phyloP scores from a whole-genome alignment of 2,113 vertebrate genomes.

The Epinephelus lanceolatus region DNA sequence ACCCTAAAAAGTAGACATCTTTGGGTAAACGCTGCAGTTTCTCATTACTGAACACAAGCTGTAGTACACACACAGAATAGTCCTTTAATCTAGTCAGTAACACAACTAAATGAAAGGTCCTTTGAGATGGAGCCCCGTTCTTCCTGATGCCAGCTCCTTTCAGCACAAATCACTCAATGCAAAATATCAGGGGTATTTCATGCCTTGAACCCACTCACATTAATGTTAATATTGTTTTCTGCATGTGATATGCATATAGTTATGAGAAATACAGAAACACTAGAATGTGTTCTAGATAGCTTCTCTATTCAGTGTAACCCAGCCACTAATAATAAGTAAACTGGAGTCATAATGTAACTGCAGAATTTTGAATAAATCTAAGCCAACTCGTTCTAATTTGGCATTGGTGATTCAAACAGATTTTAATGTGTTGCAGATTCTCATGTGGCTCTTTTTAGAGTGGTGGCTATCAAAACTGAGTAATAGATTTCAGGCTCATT shows the following conservation, averaged over 20 bases:
- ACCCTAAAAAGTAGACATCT: too few species aligned
- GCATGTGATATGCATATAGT: background rate
- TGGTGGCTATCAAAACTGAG: slow-evolving; percentile 1
- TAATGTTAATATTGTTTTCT: background rate
- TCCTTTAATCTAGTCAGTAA: slow-evolving; percentile 3
- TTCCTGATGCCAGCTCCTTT: slow-evolving; percentile 66
- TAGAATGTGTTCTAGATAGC: background rate
- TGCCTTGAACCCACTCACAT: slow-evolving; percentile 64
- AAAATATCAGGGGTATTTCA: slow-evolving; percentile 71
- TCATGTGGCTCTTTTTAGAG: background rate
- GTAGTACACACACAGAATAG: slow-evolving; percentile 14
- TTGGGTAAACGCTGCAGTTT: background rate
- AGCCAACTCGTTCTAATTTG: background rate
- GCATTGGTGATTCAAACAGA: slow-evolving; percentile 2
- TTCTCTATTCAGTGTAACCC: background rate
- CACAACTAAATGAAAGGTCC: slow-evolving; percentile 42
- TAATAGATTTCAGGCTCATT: slow-evolving; percentile 5
- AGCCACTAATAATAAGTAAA: background rate
- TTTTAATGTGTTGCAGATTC: slow-evolving; percentile 16
- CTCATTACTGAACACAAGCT: slow-evolving; percentile 4
- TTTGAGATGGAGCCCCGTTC: slow-evolving; percentile 76
- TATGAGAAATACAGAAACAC: background rate
- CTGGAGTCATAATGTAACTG: background rate
- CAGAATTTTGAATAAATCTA: background rate
- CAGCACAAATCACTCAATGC: slow-evolving; percentile 71